A percentile compares a stretch with the other conserved stretches of the same genome.
phyloP scores from a whole-genome alignment of 2,888 invertebrate species.

The Polydrusus tereticollis region DNA sequence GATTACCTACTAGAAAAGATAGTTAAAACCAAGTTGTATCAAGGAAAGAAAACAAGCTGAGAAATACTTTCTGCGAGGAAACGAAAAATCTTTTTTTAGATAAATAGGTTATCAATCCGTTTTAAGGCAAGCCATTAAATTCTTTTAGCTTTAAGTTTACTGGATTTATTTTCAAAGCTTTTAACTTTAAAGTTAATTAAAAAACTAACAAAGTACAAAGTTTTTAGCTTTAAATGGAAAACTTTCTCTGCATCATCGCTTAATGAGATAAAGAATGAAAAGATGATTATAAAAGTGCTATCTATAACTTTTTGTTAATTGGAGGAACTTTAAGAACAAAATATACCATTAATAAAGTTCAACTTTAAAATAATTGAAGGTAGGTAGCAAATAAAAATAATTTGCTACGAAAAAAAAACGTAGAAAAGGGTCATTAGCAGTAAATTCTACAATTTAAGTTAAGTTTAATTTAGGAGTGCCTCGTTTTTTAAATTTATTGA shows the following conservation, averaged over 20 bases:
- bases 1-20: neutral
- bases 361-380: too few relatives aligned
- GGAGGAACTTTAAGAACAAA: too few relatives aligned
- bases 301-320: too few relatives aligned
- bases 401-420: too few relatives aligned
- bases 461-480: too few relatives aligned
- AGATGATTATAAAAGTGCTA: too few relatives aligned
- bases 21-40: neutral
- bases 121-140: neutral
- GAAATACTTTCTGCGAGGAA: neutral
- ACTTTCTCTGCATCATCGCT: neutral
- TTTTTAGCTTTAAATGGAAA: neutral
- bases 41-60: neutral
- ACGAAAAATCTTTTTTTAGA: neutral
- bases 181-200: neutral
- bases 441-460: too few relatives aligned
- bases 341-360: too few relatives aligned
- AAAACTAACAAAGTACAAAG: neutral
- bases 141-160: neutral
- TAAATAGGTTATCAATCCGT: neutral
- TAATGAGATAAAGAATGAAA: too few relatives aligned
- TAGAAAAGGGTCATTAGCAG: too few relatives aligned
- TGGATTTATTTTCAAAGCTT: neutral
- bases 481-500: too few relatives aligned
- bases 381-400: too few relatives aligned